Base-by-base conservation (phyloP, 2,113 vertebrate genomes). In the Antennarius striatus region DNA sequence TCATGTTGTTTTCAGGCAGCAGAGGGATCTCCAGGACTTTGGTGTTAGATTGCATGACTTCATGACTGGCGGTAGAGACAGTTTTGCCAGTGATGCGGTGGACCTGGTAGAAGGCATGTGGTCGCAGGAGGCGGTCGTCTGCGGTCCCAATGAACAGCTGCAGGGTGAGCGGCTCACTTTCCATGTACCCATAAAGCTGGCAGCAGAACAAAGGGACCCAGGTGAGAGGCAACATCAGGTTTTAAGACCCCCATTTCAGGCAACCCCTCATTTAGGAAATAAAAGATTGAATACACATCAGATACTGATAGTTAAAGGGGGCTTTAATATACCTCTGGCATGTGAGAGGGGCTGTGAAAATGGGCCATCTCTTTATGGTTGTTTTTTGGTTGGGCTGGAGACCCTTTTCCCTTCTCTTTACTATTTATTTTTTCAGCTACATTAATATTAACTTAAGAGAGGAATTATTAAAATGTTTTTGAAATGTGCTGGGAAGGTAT, bases 81-180 rank as follows among this genome's bases (percentile, higher is more conserved):
- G 96, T 98, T 89, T 98, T 98, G 70, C 96, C 96, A 0, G 96
- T 98, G 94, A 98, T 98, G 13, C 96, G 94, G 79, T 98, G 96
- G 54, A 98, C 96, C 93, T 98, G 96, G 93, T 98, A 98, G 94
- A 98, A 98, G 85, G 96, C 96, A 66, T 98, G 96, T 13, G 96
- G 96, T 73, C 96, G 90, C 90, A 98, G 94, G 90, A 98, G 94
- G 85, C 96, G 96, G 92, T 98, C 96, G 46, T 98, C 96, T 50
- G 96, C 96, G 0, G 96, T 98, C 83, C 96, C 96, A 0, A 98
- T 98, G 95, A 98, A 98, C 86, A 98, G 94, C 95, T 98, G 96
- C 63, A 98, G 93, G 3, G 94, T 97, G 79, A 98, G 95, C 0
- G 96, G 96, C 88, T 96, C 95, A 0, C 89, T 98, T 82, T 97